Conservation (phyloP, 1,140 invertebrate genomes). For the Drosophila carrolli region DNA sequence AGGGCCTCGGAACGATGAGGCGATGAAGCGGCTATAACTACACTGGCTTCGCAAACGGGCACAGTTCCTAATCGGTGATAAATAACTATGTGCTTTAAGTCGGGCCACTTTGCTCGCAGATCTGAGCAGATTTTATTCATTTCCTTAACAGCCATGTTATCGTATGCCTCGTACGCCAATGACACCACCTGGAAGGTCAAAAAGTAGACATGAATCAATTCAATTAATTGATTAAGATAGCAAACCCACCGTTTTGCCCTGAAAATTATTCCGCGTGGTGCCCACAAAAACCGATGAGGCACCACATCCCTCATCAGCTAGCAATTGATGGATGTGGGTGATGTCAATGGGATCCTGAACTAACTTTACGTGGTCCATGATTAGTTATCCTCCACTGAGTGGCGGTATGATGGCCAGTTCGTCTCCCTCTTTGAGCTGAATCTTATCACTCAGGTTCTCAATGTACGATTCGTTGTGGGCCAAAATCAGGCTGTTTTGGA, state of each 20-base stretch:
- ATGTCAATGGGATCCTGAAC: slow-evolving; percentile 89
- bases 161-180: slow-evolving; percentile 97
- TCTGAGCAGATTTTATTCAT: slow-evolving; percentile 92
- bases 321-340: slow-evolving; percentile 88
- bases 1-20: slow-evolving; percentile 93
- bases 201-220: not conserved
- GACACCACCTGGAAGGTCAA: slow-evolving; percentile 87
- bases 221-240: slow-evolving; percentile 10
- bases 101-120: slow-evolving; percentile 89
- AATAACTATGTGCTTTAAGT: slow-evolving; percentile 92
- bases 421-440: slow-evolving; percentile 88
- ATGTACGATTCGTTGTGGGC: slow-evolving; percentile 93
- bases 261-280: slow-evolving; percentile 95
- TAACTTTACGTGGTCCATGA: slow-evolving; percentile 89
- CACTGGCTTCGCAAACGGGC: slow-evolving; percentile 94
- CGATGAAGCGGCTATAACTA: slow-evolving; percentile 95
- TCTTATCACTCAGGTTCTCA: slow-evolving; percentile 85
- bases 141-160: slow-evolving; percentile 94
- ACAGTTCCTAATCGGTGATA: slow-evolving; percentile 93
- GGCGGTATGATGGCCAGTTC: slow-evolving; percentile 94
- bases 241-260: slow-evolving; percentile 89
- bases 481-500: slow-evolving; percentile 90
- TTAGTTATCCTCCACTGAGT: slow-evolving; percentile 91
- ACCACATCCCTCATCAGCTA: slow-evolving; percentile 91
- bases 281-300: slow-evolving; percentile 96